phyloP scores from a whole-genome alignment of 1,140 invertebrate species.

The Drosophila lowei region DNA sequence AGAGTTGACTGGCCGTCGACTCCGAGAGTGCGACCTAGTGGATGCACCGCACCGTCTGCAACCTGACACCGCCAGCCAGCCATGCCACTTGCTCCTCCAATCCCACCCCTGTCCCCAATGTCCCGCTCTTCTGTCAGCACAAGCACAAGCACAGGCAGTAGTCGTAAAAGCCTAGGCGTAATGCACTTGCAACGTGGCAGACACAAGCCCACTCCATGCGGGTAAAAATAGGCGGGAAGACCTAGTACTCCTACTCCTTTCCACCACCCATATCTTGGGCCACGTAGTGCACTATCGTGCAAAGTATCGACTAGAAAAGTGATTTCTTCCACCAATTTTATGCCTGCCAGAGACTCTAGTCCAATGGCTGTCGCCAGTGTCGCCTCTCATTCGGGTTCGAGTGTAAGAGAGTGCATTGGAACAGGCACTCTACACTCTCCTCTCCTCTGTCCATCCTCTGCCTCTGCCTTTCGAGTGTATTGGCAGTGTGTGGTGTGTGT shows the following conservation, averaged over 20 bases:
- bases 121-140: neutral
- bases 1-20: slow-evolving; percentile 57
- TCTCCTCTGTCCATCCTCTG: neutral
- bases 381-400: too few species aligned
- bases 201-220: slow-evolving; percentile 53
- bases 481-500: slow-evolving; percentile 36
- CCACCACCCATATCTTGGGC: too few species aligned
- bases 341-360: too few species aligned
- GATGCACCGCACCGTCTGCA: slow-evolving; percentile 15
- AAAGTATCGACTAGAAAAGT: too few species aligned
- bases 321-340: too few species aligned
- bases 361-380: too few species aligned
- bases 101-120: neutral
- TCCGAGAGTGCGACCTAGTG: slow-evolving; percentile 30
- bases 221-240: slow-evolving; percentile 57
- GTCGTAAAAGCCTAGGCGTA: slow-evolving; percentile 49
- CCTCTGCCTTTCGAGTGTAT: slow-evolving; percentile 6
- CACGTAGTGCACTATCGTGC: too few species aligned
- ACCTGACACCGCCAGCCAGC: slow-evolving; percentile 50
- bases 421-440: neutral
- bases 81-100: slow-evolving; percentile 38
- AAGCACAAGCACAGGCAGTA: neutral
- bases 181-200: slow-evolving; percentile 48
- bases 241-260: too few species aligned
- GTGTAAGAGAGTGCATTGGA: too few species aligned